Base-by-base conservation (phyloP, 2,888 invertebrate species). In the Julus scanicus region DNA sequence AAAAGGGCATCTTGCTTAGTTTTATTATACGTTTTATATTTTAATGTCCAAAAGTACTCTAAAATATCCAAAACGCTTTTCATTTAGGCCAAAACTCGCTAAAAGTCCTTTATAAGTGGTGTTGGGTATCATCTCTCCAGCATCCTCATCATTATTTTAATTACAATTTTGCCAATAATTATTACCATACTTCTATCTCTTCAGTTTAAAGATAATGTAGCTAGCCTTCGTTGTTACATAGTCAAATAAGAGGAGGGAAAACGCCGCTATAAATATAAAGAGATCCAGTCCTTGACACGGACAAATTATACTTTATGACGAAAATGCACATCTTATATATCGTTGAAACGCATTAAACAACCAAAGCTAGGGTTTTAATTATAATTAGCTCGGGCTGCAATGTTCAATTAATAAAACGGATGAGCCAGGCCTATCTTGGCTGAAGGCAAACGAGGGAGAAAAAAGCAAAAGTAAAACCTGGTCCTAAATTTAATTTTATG, bases 131-230 rank as follows among this genome's bases (percentile, higher is more conserved):
- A 8, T 29, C 29, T 13, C 13, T 29, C 80, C 13, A 4, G 80
- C 80, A 1, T 80, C 11, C 6, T 1, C 8, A 13, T 37, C 37
- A 80, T 80, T 80, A 80, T 80, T 80, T 80, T 80, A 80, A 80
- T 80, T 80, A 80, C 80, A 29, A 80, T 80, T 80, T 80, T 80
- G 80, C 80, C 80, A 80, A 80, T 80, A 8, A 80, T 80, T 80
- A 80, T 71, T 71, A 20, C 20, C 29, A 20, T 20, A 29, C 71
- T 71, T 71, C 8, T 37, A 80, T 9, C 13, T 37, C 37, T 80
- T 29, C 71, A 71, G 71, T 71, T 71, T 71, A 11, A 71, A 80
- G 80, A 37, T 37, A 80, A 80, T 80, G 37, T 5, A 29, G 37
- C 4, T 11, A 29, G 2, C 29, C n/a, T 63, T 20, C 20, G 63